These are phyloP conservation scores for Girardia tigrina DNA, from an alignment of 2,888 invertebrate genomes.

Conservation along the genomic window DNA sequence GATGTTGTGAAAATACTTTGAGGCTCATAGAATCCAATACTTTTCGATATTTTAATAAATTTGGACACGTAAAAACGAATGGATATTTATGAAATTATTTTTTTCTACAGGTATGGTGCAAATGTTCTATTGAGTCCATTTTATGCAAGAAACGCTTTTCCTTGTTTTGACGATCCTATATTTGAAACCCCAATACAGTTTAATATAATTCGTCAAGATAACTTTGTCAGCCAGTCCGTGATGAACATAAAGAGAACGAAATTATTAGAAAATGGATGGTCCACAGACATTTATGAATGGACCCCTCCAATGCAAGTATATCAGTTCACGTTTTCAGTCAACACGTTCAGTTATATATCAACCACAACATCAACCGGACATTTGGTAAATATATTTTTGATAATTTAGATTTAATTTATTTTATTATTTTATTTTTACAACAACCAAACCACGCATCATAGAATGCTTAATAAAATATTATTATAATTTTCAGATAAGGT, in stretches of 20 bases:
- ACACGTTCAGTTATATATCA: background rate
- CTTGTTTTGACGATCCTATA: background rate
- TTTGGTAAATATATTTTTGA: background rate
- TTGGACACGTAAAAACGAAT: too few species aligned
- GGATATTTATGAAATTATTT: too few species aligned
- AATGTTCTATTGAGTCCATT: constrained; percentile 5
- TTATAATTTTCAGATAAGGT: background rate
- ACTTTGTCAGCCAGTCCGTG: background rate
- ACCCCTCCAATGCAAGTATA: background rate
- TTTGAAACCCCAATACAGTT: background rate
- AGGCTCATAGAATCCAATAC: too few species aligned
- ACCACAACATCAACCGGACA: background rate
- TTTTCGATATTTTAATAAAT: too few species aligned
- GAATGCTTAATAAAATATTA: too few species aligned
- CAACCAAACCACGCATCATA: too few species aligned
- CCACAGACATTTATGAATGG: background rate
- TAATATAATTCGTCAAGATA: background rate
- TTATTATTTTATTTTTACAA: too few species aligned
- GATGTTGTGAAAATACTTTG: too few species aligned
- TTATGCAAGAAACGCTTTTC: background rate
- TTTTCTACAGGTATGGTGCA: background rate
- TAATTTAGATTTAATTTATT: too few species aligned
- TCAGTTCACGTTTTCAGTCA: background rate
- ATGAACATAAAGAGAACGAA: background rate
- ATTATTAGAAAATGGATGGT: background rate